phyloP scores from a whole-genome alignment of 2,797 vertebrate genomes.

The Anguilla obscura region DNA sequence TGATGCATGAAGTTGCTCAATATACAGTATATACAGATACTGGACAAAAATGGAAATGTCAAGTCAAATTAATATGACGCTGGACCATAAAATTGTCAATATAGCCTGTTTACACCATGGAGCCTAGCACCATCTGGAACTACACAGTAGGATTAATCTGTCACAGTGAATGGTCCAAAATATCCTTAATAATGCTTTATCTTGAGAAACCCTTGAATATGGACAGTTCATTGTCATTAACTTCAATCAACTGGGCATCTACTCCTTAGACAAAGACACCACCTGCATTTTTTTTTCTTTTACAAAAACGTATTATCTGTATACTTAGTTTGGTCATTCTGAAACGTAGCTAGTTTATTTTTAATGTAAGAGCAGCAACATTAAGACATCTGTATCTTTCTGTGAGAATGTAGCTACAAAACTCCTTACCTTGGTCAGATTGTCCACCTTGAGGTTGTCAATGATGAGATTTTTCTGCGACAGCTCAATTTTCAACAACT shows the following conservation, averaged over 20 bases:
- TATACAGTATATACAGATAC: not conserved
- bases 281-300: too few species aligned
- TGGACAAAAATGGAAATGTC: not conserved
- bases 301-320: not conserved
- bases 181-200: too few species aligned
- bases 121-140: too few species aligned
- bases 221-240: not conserved
- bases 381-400: not conserved
- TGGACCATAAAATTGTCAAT: not conserved
- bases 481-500: slow-evolving; percentile 90
- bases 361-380: not conserved
- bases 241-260: too few species aligned
- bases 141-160: not conserved
- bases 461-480: slow-evolving; percentile 92
- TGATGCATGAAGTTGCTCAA: not conserved
- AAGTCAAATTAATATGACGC: not conserved
- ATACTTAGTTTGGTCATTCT: not conserved
- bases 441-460: slow-evolving; percentile 92
- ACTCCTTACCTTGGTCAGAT: slow-evolving; percentile 84
- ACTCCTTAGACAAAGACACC: too few species aligned
- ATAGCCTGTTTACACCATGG: too few species aligned
- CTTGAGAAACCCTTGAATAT: too few species aligned
- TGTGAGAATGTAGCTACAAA: not conserved
- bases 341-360: not conserved
- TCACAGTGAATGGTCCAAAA: too few species aligned